Percentiles rank a stretch among this genome's conserved stretches.
Conservation (phyloP, 2,888 invertebrate species). For the Mythimna vitellina region DNA sequence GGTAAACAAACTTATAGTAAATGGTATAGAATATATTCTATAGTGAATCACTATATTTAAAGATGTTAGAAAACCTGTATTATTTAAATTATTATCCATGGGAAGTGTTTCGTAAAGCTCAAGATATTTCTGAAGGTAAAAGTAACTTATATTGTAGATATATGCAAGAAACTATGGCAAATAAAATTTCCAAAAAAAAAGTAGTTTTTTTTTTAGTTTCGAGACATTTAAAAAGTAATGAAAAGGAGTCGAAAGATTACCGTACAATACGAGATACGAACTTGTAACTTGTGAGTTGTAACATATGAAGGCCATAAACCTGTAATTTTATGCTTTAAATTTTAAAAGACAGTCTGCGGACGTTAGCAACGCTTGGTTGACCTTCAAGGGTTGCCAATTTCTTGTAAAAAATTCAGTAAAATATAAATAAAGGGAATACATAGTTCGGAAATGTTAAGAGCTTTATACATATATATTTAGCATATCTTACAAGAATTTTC, state of each 20-base stretch:
- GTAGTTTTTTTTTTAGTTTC: neutral
- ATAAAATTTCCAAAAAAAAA: neutral
- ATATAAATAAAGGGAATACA: no score
- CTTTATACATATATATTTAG: no score
- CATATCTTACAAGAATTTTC: neutral
- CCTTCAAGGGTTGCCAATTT: constrained; percentile 41
- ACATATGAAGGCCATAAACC: constrained; percentile 16
- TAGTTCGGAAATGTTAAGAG: neutral
- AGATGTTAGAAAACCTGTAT: neutral
- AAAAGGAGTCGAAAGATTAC: constrained; percentile 16
- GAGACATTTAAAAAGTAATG: neutral
- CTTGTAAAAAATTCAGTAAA: neutral
- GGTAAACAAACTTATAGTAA: no score
- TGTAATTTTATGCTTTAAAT: constrained; percentile 51
- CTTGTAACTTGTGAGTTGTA: constrained; percentile 25
- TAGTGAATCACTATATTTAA: no score
- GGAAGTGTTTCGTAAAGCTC: neutral
- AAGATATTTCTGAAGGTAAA: neutral
- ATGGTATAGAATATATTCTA: no score
- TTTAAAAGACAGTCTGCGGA: constrained; percentile 42
- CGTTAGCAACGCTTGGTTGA: constrained; percentile 28
- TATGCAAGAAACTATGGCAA: neutral
- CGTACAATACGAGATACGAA: neutral
- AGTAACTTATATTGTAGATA: neutral
- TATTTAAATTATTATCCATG: no score